phyloP scores from a whole-genome alignment of 2,888 invertebrate species.

The Steromphala cineraria region DNA sequence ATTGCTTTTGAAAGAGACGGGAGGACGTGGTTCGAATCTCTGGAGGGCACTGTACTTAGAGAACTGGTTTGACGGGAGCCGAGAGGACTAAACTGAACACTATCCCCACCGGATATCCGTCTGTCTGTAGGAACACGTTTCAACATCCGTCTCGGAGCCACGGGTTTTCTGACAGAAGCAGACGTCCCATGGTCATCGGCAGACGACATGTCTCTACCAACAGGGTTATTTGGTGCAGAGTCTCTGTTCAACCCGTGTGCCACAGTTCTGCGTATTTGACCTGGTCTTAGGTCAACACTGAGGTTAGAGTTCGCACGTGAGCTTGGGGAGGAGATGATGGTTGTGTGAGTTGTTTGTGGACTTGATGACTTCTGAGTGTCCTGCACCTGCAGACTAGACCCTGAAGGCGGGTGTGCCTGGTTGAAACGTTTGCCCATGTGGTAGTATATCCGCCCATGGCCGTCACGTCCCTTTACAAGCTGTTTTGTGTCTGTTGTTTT shows the following conservation, averaged over 20 bases:
- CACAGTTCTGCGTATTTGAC: background rate
- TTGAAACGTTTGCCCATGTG: slow-evolving; percentile 12
- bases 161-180: background rate
- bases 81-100: background rate
- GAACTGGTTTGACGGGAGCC: background rate
- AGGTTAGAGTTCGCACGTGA: background rate
- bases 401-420: background rate
- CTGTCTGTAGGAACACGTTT: slow-evolving; percentile 3
- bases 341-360: background rate
- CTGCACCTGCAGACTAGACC: background rate
- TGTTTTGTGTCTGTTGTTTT: background rate
- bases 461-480: background rate
- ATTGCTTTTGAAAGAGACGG: background rate
- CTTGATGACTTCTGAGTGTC: background rate
- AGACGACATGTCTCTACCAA: background rate
- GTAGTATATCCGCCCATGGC: background rate
- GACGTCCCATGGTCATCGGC: background rate
- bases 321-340: slow-evolving; percentile 4
- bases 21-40: background rate
- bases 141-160: background rate
- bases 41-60: background rate
- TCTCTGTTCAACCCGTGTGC: background rate
- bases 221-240: background rate
- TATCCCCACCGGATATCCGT: background rate
- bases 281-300: slow-evolving; percentile 6